Base-by-base conservation (phyloP, 2,797 vertebrate genomes). In the Delichon dasypus region DNA sequence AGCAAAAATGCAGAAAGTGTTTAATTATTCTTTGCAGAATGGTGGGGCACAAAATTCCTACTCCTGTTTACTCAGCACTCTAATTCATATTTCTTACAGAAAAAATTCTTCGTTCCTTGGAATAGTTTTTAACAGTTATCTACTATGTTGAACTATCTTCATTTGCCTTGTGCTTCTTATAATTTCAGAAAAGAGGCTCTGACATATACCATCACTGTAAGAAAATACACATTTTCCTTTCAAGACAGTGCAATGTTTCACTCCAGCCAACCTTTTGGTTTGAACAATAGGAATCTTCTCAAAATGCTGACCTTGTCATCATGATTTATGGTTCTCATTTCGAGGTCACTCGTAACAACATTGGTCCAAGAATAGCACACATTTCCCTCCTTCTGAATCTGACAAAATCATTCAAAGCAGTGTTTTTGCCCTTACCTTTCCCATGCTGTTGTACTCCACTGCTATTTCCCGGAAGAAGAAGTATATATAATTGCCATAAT, bases 381-480 rank as follows among this genome's bases (percentile, higher is more conserved):
- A 58, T 91, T 87, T 96, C 85, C 66, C 54, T 85, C 61, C 85
- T 81, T 62, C 67, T n/a, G 51, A 76, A 76, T 57, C 50, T 90
- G 54, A 68, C 88, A 77, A 61, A 86, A 44, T 88, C 88, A 90
- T 90, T 91, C 36, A 67, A 89, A 72, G 72, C 61, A 70, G 67
- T 10, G 10, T 42, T 75, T 91, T 66, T 60, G 53, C 47, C 51
- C 97, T 97, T 98, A 99, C 99, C 99, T 99, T 99, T 94, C 99
- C 99, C 99, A 99, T 99, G 97, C 98, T 99, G 98, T 99, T 99
- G 98, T 99, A 99, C 92, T 99, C 99, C 97, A 99, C 99, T 2
- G 99, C 99, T 93, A 99, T 99, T 98, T 99, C 99, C 92, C 99
- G 98, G 98, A 99, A 99, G 98, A 99, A 99, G 97, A 99, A 99